Evolutionary conservation across 2,888 invertebrate species (phyloP).

Genomic region (Drosophila atroscutellata): DNA sequence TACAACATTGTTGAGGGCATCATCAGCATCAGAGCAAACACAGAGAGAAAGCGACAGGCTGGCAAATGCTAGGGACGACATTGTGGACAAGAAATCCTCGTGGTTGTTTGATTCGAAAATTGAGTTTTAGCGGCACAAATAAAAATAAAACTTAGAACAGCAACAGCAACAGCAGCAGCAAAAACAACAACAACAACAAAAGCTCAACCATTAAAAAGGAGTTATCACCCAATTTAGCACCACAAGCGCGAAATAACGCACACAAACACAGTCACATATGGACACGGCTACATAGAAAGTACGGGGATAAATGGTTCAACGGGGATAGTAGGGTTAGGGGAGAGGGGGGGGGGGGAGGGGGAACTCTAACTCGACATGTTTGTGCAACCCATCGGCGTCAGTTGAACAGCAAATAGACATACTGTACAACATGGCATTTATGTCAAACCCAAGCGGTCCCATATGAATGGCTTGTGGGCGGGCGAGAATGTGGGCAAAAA

Average conservation of each 20-base stretch:
- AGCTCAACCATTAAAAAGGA: slow-evolving; percentile 73
- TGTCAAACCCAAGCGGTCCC: slow-evolving; percentile 61
- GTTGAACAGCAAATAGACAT: slow-evolving; percentile 69
- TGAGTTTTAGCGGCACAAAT: slow-evolving; percentile 80
- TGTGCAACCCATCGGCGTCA: slow-evolving; percentile 47
- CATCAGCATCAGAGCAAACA: slow-evolving; percentile 64
- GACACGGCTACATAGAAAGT: slow-evolving; percentile 13
- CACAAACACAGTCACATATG: slow-evolving; percentile 85
- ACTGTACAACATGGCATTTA: slow-evolving; percentile 71
- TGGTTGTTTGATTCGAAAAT: slow-evolving; percentile 81
- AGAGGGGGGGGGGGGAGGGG: not conserved
- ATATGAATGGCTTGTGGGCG: slow-evolving; percentile 43
- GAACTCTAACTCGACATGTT: slow-evolving; percentile 39
- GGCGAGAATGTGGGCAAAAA: not conserved
- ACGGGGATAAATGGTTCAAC: slow-evolving; percentile 21
- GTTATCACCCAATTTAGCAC: slow-evolving; percentile 78
- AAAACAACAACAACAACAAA: slow-evolving; percentile 41
- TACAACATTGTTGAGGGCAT: slow-evolving; percentile 64
- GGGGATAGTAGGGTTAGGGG: not conserved
- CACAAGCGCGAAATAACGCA: slow-evolving; percentile 73
- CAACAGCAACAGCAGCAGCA: slow-evolving; percentile 39
- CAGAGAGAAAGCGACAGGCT: slow-evolving; percentile 46
- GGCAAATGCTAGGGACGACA: slow-evolving; percentile 28
- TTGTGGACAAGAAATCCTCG: slow-evolving; percentile 65
- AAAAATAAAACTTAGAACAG: slow-evolving; percentile 73